Conservation (phyloP, 2,888 invertebrate species). For the Tenthredo distinguenda region DNA sequence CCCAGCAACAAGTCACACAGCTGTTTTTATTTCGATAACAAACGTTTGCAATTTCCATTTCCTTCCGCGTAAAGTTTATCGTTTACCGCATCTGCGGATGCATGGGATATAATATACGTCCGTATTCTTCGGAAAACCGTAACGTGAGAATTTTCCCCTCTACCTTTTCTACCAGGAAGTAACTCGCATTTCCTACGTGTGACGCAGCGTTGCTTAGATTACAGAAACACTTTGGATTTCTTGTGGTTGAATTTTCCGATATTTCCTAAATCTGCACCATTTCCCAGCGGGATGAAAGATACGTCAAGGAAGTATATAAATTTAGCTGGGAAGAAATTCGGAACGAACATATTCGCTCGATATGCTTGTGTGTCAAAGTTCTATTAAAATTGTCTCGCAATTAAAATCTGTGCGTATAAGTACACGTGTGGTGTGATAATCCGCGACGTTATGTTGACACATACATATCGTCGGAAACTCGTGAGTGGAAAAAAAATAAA, state of each 20-base stretch:
- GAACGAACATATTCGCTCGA: neutral
- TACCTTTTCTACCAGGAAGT: neutral
- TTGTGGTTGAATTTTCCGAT: neutral
- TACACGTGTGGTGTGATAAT: neutral
- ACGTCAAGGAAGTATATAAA: neutral
- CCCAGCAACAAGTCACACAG: neutral
- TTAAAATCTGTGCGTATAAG: neutral
- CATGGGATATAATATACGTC: neutral
- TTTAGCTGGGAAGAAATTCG: neutral
- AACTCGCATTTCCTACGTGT: neutral
- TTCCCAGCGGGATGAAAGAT: neutral
- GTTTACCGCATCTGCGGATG: neutral
- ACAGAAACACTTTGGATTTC: neutral
- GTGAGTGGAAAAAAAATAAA: neutral
- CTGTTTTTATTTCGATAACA: neutral
- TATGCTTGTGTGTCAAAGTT: neutral
- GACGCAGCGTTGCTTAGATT: neutral
- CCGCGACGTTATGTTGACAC: neutral
- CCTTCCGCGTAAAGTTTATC: slow-evolving; percentile 11
- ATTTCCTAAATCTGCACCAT: neutral
- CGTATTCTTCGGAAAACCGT: neutral
- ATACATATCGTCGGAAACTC: neutral
- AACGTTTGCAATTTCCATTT: neutral
- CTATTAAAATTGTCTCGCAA: neutral
- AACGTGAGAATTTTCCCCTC: neutral